Base-by-base conservation (phyloP, 2,113 vertebrate species). In the Epinephelus cyanopodus region DNA sequence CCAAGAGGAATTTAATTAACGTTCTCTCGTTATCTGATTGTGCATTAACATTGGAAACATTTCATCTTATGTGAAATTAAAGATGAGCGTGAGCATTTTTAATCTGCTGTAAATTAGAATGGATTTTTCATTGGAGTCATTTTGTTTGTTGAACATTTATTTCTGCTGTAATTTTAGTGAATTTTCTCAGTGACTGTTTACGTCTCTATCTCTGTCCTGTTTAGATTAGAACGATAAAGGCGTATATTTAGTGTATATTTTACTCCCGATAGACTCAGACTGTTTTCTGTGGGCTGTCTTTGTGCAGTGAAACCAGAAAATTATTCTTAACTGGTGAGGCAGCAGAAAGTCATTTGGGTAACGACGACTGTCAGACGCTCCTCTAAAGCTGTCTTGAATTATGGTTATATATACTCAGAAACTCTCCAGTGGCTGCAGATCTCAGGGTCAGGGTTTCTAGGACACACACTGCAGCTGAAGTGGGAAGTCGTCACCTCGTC, bases 241-340 rank as follows among this genome's bases (percentile, higher is more conserved):
- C 9, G 17, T 48, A 8, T 54, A 27, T 47, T 70, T 58, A 23
- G 39, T 23, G 12, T 39, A 6, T 42, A 23, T 23, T 45, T 64
- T 15, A n/a, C 21, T 52, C 47, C 47, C 8, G 9, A 64, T 52
- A 11, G 58, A 47, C 37, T 77, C 18, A n/a, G 7, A 23, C 27
- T 74, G 53, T 70, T 69, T 54, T 77, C 71, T n/a, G 18, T 10
- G 19, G 13, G 17, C 25, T 9, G 45, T 29, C 61, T 66, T 48
- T 70, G 77, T 3, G 21, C 37, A 72, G 53, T 19, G 69, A n/a
- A 74, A 85, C 52, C n/a, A n/a, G n/a, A n/a, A n/a, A n/a, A 47
- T 52, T 71, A 3, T 13, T 68, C n/a, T 68, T 5, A 79, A 52
- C 47, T 48, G 72, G 14, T 18, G 57, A 73, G 47, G 75, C 81